Conservation (phyloP, 2,797 vertebrate genomes). For the Cyprinella venusta region DNA sequence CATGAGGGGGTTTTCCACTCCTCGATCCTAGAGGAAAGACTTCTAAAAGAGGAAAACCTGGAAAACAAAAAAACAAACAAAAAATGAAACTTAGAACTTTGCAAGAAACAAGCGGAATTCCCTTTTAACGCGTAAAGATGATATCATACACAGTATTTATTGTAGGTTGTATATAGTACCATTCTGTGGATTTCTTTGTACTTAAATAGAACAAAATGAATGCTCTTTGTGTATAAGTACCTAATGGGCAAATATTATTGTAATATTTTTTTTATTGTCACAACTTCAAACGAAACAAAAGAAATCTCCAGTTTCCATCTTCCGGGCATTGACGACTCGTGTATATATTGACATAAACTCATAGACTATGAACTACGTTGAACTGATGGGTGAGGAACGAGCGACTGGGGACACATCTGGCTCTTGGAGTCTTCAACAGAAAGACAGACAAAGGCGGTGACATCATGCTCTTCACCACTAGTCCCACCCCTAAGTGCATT, state of each 20-base stretch:
- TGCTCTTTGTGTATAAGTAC: conserved; percentile 82
- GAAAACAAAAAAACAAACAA: conserved; percentile 54
- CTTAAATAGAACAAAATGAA: conserved; percentile 74
- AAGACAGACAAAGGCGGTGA: conserved; percentile 9
- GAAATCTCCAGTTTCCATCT: conserved; percentile 66
- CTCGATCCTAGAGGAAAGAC: conserved; percentile 70
- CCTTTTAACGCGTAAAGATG: conserved; percentile 72
- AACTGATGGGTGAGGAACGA: background rate
- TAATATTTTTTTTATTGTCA: conserved; percentile 80
- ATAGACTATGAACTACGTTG: conserved; percentile 58
- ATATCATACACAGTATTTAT: conserved; percentile 90
- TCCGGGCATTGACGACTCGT: conserved; percentile 60
- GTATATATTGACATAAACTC: conserved; percentile 60
- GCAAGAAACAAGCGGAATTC: conserved; percentile 56
- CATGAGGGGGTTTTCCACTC: conserved; percentile 80
- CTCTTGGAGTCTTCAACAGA: conserved; percentile 21
- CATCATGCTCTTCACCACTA: conserved; percentile 27
- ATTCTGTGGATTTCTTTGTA: conserved; percentile 86
- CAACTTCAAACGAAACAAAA: conserved; percentile 56
- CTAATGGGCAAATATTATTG: conserved; percentile 79
- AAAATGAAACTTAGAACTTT: conserved; percentile 44
- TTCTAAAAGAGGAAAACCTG: conserved; percentile 63
- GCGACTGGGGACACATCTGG: background rate
- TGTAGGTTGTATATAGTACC: conserved; percentile 90
- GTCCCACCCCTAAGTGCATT: conserved; percentile 44